Conservation (phyloP, 2,888 invertebrate species). For the Pyrrhosoma nymphula region DNA sequence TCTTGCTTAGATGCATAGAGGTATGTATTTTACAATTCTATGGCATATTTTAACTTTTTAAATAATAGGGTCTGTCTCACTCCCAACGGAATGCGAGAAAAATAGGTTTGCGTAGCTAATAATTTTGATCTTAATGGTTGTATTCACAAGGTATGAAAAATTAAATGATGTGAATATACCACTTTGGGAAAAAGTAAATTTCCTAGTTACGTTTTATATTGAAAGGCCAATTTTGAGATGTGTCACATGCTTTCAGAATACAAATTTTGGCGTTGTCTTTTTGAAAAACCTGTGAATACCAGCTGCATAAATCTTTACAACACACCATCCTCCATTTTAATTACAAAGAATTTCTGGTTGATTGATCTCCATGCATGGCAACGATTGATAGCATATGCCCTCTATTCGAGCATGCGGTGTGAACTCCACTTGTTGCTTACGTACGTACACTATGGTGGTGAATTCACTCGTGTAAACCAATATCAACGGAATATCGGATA, state of each 20-base stretch:
- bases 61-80: too few relatives aligned
- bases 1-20: too few relatives aligned
- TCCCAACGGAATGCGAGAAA: too few relatives aligned
- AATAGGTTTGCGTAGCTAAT: too few relatives aligned
- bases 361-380: neutral
- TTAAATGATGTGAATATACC: neutral
- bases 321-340: neutral
- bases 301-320: neutral
- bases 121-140: too few relatives aligned
- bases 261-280: neutral
- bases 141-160: neutral
- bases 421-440: neutral
- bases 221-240: neutral
- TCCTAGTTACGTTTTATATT: neutral
- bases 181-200: neutral
- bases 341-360: neutral
- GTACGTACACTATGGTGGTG: neutral
- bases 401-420: neutral
- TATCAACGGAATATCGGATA: neutral
- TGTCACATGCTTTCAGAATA: neutral
- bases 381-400: neutral
- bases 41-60: too few relatives aligned
- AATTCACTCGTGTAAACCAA: neutral
- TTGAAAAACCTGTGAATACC: neutral
- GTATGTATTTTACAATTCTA: too few relatives aligned